Conservation (phyloP, 35 echinoderm and acorn worm species). For the Diadema setosum region DNA sequence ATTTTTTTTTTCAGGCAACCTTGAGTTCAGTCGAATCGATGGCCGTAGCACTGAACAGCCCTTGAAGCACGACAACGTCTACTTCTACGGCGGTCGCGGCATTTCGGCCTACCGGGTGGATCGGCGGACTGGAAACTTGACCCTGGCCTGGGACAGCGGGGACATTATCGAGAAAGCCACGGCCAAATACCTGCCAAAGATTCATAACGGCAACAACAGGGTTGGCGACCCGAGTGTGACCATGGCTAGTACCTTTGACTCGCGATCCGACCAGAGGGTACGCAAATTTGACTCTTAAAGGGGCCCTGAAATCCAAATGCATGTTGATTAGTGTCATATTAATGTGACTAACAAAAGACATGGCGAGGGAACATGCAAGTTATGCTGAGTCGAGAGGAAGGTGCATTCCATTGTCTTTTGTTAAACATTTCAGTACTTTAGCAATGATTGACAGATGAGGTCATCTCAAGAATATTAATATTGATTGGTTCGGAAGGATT, state of each 20-base stretch:
- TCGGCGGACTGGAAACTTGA: not conserved
- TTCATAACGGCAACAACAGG: slow-evolving; percentile 8
- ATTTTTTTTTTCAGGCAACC: not conserved
- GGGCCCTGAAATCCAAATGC: no score
- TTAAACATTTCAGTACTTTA: no score
- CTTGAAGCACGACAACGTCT: not conserved
- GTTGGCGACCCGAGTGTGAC: not conserved
- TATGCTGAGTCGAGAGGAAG: no score
- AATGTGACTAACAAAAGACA: no score
- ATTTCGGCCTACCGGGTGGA: slow-evolving; percentile 3
- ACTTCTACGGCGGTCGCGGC: slow-evolving; percentile 11
- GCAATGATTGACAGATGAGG: no score
- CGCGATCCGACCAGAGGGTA: not conserved
- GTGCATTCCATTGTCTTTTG: no score
- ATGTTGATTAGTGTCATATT: no score
- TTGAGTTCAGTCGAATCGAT: slow-evolving; percentile 8
- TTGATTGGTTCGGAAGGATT: no score
- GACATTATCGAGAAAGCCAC: slow-evolving; percentile 17
- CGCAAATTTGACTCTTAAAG: no score
- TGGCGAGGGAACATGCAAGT: no score
- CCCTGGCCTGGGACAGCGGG: slow-evolving; percentile 3
- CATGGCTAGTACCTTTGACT: not conserved
- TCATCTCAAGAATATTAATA: no score
- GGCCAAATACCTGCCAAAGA: not conserved
- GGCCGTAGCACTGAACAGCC: not conserved